A percentile compares a stretch with the other conserved stretches of the same genome.
Conservation (phyloP, 2,113 vertebrate genomes). For the Castor canadensis region DNA sequence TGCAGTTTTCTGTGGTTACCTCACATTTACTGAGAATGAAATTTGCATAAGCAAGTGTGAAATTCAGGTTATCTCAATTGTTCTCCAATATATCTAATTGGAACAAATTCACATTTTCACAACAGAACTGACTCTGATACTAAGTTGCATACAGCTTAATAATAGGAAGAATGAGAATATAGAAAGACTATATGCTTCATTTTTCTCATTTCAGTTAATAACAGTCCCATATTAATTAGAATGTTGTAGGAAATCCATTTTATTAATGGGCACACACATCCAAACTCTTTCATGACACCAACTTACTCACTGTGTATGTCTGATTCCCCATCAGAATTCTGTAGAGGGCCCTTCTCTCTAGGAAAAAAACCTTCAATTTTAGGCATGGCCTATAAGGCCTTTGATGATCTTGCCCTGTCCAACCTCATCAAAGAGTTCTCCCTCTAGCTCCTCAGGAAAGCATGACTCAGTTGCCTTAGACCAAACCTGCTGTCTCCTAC, state of each 20-base stretch:
- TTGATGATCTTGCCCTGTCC: background rate
- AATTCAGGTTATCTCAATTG: background rate
- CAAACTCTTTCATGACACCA: background rate
- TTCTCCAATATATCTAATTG: background rate
- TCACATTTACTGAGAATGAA: background rate
- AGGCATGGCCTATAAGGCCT: background rate
- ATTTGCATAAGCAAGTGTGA: background rate
- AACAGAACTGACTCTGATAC: background rate
- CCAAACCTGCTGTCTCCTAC: background rate
- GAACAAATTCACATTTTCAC: background rate
- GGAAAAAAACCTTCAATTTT: background rate
- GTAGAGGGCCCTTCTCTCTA: background rate
- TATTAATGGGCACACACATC: background rate
- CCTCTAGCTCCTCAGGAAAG: background rate
- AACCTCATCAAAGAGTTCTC: background rate
- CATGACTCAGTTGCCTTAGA: accelerated
- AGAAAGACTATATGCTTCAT: background rate
- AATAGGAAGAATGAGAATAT: background rate
- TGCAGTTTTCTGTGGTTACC: background rate
- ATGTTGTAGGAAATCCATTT: background rate
- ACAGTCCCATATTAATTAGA: background rate
- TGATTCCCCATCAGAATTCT: background rate
- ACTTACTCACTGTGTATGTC: background rate
- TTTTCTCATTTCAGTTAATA: background rate
- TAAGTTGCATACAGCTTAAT: background rate